Evolutionary conservation across 2,797 vertebrate species (phyloP).

Genomic region (Phyllotis vaccarum): DNA sequence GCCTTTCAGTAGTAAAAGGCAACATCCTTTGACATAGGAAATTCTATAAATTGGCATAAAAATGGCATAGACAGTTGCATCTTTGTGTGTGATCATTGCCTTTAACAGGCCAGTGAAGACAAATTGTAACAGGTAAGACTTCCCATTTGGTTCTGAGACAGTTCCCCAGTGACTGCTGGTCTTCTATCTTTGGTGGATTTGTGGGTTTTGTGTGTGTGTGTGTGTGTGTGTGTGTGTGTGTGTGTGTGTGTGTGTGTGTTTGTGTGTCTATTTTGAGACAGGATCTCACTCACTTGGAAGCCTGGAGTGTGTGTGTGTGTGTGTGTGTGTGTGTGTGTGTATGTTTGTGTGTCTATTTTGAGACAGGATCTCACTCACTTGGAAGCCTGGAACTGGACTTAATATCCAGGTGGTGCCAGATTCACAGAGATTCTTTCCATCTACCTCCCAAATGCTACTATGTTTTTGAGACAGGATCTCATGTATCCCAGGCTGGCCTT

Average conservation of each 20-base stretch:
- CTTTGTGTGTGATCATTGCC: not conserved
- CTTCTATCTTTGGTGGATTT: not conserved
- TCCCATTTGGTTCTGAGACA: not conserved
- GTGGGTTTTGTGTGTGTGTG: too few species aligned
- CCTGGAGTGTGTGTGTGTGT: not conserved
- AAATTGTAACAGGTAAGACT: not conserved
- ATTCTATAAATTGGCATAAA: not conserved
- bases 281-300: not conserved
- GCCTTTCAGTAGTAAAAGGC: not conserved
- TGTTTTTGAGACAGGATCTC: not conserved
- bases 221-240: too few species aligned
- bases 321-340: too few species aligned
- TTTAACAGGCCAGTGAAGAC: constrained; percentile 44
- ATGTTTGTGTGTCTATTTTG: not conserved
- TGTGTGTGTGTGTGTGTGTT: not conserved
- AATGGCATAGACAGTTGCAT: not conserved
- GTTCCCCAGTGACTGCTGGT: not conserved
- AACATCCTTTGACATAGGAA: not conserved
- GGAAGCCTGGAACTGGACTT: not conserved
- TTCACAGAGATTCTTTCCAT: not conserved
- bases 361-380: not conserved
- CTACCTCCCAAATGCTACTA: not conserved
- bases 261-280: not conserved
- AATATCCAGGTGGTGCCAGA: not conserved
- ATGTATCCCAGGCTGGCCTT: not conserved